phyloP scores from a whole-genome alignment of 2,888 invertebrate species.

The Hermaeophaga mercurialis region DNA sequence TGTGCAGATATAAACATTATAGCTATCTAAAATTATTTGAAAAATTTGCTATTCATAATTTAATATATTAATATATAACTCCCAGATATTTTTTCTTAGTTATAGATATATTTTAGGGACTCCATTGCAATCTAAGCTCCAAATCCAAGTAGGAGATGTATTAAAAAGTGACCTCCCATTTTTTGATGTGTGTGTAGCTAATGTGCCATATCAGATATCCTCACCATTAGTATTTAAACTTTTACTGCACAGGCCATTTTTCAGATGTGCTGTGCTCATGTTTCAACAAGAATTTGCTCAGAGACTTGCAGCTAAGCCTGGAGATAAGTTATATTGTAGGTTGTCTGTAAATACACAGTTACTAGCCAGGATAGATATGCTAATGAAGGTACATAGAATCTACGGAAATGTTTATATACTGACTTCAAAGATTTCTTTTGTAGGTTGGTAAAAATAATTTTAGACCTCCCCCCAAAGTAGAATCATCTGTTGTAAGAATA shows the following conservation, averaged over 20 bases:
- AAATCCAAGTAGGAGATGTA: conserved; percentile 93
- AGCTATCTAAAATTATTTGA: too few species aligned
- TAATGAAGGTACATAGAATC: conserved; percentile 79
- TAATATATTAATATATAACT: too few species aligned
- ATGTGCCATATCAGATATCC: conserved; percentile 97
- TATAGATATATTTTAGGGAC: too few species aligned
- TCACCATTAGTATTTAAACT: conserved; percentile 96
- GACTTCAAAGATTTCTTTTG: conserved; percentile 39
- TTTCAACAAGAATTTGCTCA: conserved; percentile 99
- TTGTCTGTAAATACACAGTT: conserved; percentile 96
- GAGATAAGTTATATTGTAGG: conserved; percentile 95
- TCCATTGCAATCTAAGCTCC: conserved; percentile 84
- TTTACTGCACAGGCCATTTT: conserved; percentile 80
- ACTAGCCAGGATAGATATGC: conserved; percentile 89
- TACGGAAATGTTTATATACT: neutral
- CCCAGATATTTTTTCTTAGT: too few species aligned
- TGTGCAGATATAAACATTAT: too few species aligned
- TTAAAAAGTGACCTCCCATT: conserved; percentile 93
- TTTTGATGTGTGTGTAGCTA: conserved; percentile 98
- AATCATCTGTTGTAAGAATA: conserved; percentile 96
- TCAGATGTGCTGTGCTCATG: conserved; percentile 96
- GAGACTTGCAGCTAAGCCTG: conserved; percentile 93
- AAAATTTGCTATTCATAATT: too few species aligned
- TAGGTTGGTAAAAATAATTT: conserved; percentile 98
- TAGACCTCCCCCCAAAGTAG: conserved; percentile 97